Conservation (phyloP, 2,113 vertebrate species). For the Podocnemis expansa region DNA sequence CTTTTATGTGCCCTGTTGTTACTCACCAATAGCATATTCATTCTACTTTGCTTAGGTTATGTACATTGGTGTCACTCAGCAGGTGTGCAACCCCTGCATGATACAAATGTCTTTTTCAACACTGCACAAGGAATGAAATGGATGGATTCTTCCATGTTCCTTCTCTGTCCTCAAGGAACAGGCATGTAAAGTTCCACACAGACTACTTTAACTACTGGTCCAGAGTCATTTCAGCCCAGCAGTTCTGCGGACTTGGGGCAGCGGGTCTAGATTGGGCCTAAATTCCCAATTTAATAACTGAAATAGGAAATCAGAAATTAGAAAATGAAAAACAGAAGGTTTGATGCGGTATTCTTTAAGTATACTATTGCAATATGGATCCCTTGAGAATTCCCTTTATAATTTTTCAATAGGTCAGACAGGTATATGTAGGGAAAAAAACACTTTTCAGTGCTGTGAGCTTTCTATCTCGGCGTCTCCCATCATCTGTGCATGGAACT, state of each 20-base stretch:
- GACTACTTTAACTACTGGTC: neutral
- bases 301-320: neutral
- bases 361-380: neutral
- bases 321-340: neutral
- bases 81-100: neutral
- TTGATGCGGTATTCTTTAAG: neutral
- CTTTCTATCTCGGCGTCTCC: neutral
- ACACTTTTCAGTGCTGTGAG: neutral
- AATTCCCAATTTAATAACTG: neutral
- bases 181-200: neutral
- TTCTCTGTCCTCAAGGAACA: neutral
- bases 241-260: neutral
- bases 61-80: neutral
- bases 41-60: neutral
- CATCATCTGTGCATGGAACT: neutral
- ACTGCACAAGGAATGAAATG: neutral
- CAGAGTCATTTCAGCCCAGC: neutral
- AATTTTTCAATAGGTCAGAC: neutral
- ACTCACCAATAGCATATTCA: neutral
- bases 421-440: rapidly evolving
- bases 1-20: neutral
- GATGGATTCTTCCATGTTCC: neutral
- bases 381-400: neutral
- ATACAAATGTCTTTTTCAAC: neutral
- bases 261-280: rapidly evolving